Evolutionary conservation across 1,140 invertebrate genomes (phyloP).

Genomic region (Melitaea cinxia): DNA sequence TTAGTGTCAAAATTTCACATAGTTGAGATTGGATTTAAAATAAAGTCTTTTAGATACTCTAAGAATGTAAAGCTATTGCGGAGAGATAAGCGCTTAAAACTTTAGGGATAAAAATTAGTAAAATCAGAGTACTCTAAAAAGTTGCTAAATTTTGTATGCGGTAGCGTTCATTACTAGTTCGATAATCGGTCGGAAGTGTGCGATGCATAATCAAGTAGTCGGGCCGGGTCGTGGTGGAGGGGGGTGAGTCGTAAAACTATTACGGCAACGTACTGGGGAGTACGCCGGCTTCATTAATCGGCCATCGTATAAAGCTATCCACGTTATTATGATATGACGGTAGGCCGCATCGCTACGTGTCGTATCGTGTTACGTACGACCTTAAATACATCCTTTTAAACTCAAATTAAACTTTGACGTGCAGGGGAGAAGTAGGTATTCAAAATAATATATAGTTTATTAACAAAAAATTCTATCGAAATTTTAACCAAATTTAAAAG

Average conservation of each 20-base stretch:
- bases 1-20: background rate
- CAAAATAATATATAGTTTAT: background rate
- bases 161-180: conserved; percentile 75
- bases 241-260: conserved; percentile 78
- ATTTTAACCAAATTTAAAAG: background rate
- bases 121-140: conserved; percentile 51
- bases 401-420: conserved; percentile 14
- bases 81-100: conserved; percentile 44
- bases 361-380: conserved; percentile 23
- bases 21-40: background rate
- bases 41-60: conserved; percentile 14
- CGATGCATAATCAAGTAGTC: conserved; percentile 78
- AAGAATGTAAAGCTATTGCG: conserved; percentile 31
- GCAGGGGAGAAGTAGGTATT: background rate
- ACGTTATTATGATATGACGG: conserved; percentile 67
- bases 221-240: conserved; percentile 45
- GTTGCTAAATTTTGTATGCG: conserved; percentile 66
- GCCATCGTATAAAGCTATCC: conserved; percentile 76
- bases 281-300: conserved; percentile 77
- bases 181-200: conserved; percentile 77
- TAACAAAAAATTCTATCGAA: background rate
- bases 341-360: conserved; percentile 43
- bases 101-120: conserved; percentile 50
- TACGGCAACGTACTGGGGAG: conserved; percentile 71
- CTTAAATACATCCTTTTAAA: conserved; percentile 26